phyloP scores from a whole-genome alignment of 1,140 invertebrate species.

The Hermetia illucens region DNA sequence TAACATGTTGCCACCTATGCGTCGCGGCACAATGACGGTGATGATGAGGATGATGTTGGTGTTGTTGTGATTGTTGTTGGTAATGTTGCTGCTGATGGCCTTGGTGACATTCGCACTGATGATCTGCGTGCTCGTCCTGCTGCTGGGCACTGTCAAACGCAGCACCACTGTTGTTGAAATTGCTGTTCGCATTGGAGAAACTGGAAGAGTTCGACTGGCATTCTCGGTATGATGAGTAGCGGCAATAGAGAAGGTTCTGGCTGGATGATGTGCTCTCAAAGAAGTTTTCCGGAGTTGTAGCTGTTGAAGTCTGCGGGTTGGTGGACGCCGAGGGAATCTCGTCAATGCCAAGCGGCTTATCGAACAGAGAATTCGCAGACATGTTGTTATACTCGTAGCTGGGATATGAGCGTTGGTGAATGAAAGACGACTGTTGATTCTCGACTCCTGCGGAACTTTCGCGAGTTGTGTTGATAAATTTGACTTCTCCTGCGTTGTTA shows the following conservation, averaged over 20 bases:
- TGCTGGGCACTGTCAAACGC: slow-evolving; percentile 17
- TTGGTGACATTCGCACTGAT: slow-evolving; percentile 6
- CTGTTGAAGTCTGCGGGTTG: background rate
- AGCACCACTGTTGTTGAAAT: slow-evolving; percentile 14
- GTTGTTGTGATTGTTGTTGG: too few relatives aligned
- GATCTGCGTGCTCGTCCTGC: slow-evolving; percentile 2
- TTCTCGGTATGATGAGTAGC: background rate
- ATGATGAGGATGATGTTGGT: slow-evolving; percentile 12
- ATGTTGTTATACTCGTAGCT: slow-evolving; percentile 28
- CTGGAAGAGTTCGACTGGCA: too few relatives aligned
- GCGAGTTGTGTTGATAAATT: slow-evolving; percentile 21
- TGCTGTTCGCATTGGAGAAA: too few relatives aligned
- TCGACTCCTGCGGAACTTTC: too few relatives aligned
- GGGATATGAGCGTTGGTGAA: slow-evolving; percentile 22
- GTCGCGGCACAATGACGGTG: slow-evolving; percentile 9
- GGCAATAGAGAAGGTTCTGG: background rate
- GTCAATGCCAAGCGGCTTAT: slow-evolving; percentile 23
- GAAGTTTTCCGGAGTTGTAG: background rate
- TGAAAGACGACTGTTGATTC: slow-evolving; percentile 10
- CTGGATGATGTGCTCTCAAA: background rate
- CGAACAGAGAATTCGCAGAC: slow-evolving; percentile 24
- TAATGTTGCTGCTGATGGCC: slow-evolving; percentile 7
- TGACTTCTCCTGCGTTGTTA: slow-evolving; percentile 24
- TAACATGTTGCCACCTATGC: slow-evolving; percentile 4
- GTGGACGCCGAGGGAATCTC: slow-evolving; percentile 11